Conservation (phyloP, 2,797 vertebrate species). For the Leontocebus nigricollis region DNA sequence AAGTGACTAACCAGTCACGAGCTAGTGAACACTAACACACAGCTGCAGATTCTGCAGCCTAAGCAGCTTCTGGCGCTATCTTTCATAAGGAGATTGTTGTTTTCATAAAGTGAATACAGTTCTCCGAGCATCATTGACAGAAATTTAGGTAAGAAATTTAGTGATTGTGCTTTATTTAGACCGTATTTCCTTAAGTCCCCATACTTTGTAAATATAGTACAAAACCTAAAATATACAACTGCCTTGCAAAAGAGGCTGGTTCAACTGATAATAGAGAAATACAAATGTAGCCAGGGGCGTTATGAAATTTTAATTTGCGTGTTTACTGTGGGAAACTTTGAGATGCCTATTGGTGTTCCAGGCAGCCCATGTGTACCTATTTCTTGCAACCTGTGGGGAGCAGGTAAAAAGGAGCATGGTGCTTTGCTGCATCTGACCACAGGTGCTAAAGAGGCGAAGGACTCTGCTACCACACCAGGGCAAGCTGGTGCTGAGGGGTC, state of each 20-base stretch:
- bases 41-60: constrained; percentile 32
- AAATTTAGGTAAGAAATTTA: constrained; percentile 22
- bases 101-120: not conserved
- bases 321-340: not conserved
- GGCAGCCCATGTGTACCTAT: fast-evolving
- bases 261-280: not conserved
- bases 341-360: not conserved
- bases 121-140: not conserved
- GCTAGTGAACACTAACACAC: not conserved
- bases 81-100: not conserved
- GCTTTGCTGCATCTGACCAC: not conserved
- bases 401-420: not conserved
- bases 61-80: not conserved
- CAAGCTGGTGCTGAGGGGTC: not conserved
- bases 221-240: not conserved
- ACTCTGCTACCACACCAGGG: not conserved
- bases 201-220: not conserved
- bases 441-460: not conserved
- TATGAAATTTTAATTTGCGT: not conserved
- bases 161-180: not conserved
- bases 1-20: not conserved
- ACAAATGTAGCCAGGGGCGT: not conserved
- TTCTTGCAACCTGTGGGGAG: not conserved
- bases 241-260: not conserved
- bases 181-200: not conserved